Evolutionary conservation across 2,888 invertebrate genomes (phyloP).

Genomic region (Helobdella robusta): DNA sequence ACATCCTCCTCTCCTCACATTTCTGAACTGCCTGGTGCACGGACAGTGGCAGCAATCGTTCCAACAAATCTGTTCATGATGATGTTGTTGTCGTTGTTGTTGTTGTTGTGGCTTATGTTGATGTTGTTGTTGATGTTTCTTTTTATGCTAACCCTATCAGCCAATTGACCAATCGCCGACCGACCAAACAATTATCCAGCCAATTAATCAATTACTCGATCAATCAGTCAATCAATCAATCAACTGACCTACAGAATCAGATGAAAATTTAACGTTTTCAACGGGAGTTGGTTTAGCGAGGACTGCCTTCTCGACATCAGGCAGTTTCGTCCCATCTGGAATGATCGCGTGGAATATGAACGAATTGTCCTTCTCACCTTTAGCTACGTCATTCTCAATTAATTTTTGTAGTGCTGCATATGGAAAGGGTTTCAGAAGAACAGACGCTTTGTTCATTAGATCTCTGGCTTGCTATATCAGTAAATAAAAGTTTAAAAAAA

Average conservation of each 20-base stretch:
- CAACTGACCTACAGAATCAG: conserved; percentile 10
- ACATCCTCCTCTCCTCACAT: conserved; percentile 73
- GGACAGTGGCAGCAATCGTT: conserved; percentile 73
- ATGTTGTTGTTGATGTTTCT: background rate
- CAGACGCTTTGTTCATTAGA: conserved; percentile 6
- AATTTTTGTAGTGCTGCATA: conserved; percentile 15
- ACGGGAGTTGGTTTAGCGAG: conserved; percentile 71
- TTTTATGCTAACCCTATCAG: too few species aligned
- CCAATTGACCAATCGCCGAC: too few species aligned
- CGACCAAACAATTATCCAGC: too few species aligned
- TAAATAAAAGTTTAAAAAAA: too few species aligned
- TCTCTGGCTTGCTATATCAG: conserved; percentile 19
- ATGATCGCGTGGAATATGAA: conserved; percentile 90
- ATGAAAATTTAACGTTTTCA: conserved; percentile 59
- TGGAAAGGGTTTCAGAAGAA: conserved; percentile 10
- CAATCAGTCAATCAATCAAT: too few species aligned
- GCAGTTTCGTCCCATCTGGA: conserved; percentile 29
- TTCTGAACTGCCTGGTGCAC: conserved; percentile 81
- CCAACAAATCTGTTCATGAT: conserved; percentile 65
- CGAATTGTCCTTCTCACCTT: conserved; percentile 89
- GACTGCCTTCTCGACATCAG: conserved; percentile 66
- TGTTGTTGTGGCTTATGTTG: background rate
- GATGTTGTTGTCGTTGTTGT: background rate
- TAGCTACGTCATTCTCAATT: conserved; percentile 49
- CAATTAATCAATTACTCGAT: too few species aligned